Percentiles rank a stretch among this genome's conserved stretches.
Conservation (phyloP, 2,797 vertebrate species). For the Philypnodon macrostomus region DNA sequence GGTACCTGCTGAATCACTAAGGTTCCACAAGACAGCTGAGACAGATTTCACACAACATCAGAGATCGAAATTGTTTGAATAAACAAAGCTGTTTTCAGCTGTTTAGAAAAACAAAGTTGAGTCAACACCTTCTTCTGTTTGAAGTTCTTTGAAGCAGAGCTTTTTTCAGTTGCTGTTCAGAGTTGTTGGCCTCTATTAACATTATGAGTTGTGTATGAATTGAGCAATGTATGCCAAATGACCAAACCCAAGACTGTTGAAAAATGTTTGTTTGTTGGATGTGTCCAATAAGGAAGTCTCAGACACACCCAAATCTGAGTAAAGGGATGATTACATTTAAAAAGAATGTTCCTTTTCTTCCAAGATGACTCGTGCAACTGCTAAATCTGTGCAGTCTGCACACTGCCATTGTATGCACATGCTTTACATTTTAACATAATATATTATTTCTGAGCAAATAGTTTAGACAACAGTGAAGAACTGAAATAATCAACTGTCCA, state of each 20-base stretch:
- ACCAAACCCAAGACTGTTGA: constrained; percentile 44
- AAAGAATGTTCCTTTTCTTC: constrained; percentile 26
- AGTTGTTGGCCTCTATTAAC: constrained; percentile 37
- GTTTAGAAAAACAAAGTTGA: neutral
- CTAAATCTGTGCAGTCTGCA: constrained; percentile 20
- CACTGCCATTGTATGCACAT: constrained; percentile 18
- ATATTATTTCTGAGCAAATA: constrained; percentile 11
- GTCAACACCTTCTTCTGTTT: constrained; percentile 61
- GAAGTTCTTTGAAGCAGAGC: constrained; percentile 55
- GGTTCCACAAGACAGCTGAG: too few species aligned
- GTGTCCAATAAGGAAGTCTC: constrained; percentile 35
- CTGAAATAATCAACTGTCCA: constrained; percentile 40
- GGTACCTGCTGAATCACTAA: too few species aligned
- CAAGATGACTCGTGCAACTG: constrained; percentile 19
- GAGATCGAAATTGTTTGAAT: too few species aligned
- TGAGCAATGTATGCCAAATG: constrained; percentile 50
- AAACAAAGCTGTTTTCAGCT: too few species aligned
- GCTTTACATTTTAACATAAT: constrained; percentile 22
- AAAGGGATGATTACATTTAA: constrained; percentile 38
- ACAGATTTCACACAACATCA: too few species aligned
- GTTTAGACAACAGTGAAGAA: constrained; percentile 12
- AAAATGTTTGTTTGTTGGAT: constrained; percentile 60
- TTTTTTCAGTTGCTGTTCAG: constrained; percentile 72
- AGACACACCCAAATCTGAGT: constrained; percentile 44
- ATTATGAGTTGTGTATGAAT: constrained; percentile 45